Percentiles rank a stretch among this genome's conserved stretches.
phyloP scores from a whole-genome alignment of 2,113 vertebrate species.

The Sula dactylatra region DNA sequence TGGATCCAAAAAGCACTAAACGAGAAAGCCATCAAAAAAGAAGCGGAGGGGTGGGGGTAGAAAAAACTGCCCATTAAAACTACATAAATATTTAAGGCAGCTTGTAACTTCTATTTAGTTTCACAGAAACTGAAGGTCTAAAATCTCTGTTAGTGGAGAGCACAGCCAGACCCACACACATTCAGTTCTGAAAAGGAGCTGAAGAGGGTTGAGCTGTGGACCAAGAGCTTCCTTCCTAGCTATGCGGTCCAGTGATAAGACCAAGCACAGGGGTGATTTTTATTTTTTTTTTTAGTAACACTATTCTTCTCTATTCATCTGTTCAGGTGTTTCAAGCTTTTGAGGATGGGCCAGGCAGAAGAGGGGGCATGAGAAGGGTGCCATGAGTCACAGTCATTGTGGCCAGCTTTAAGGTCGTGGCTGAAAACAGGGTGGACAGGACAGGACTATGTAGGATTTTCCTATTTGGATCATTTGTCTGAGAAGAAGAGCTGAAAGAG shows the following conservation, averaged over 20 bases:
- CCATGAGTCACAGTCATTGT: neutral
- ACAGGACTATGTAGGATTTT: neutral
- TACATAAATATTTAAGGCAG: neutral
- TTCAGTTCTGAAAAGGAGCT: neutral
- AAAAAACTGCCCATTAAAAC: neutral
- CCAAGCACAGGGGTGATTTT: neutral
- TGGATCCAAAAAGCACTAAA: neutral
- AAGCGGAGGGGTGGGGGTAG: neutral
- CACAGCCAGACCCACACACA: neutral
- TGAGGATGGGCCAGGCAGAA: neutral
- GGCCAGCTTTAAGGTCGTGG: accelerated
- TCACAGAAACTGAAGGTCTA: neutral
- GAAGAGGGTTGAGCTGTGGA: neutral
- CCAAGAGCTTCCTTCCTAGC: neutral
- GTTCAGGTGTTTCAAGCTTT: neutral
- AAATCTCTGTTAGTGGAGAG: neutral
- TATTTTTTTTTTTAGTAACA: neutral
- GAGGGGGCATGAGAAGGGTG: neutral
- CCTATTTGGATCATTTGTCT: neutral
- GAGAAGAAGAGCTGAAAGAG: neutral
- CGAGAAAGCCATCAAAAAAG: neutral
- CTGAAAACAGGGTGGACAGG: neutral
- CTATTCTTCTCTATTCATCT: neutral
- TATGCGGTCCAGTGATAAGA: neutral
- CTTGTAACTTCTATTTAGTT: neutral